Base-by-base conservation (phyloP, 2,113 vertebrate species). In the Calyptommatus sinebrachiatus region DNA sequence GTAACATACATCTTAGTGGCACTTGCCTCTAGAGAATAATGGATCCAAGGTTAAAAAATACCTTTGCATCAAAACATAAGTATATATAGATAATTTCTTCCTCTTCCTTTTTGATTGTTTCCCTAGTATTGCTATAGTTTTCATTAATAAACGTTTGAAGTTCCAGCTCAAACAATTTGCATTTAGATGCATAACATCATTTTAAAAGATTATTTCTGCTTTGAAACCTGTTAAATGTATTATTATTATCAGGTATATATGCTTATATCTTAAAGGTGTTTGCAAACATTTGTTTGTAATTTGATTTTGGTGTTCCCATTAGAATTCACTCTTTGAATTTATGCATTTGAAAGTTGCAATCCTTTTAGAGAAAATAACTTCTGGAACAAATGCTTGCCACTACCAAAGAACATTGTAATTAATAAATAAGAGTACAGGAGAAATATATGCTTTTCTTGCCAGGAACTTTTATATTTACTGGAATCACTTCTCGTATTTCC, bases 111-210 rank as follows among this genome's bases (percentile, higher is more conserved):
- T 18, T 57, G 14, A 16, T 57, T 57, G 53, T 82, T 60, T 86
- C 85, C 75, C 24, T 28, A 65, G 66, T 8, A 73, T 14, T 77
- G 5, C 26, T 57, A 76, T 10, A 83, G 62, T 79, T 81, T 85
- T 84, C 86, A 74, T 67, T 78, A 86, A 67, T 72, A 48, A 24
- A 11, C 69, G 35, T n/a, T 53, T 71, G 7, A 87, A 79, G 12
- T 81, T 88, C 57, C 87, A 73, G 70, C 50, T 82, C 16, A 73
- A 84, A 85, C 24, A 86, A 84, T 85, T 86, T 88, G 16, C 73
- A 87, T 88, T 89, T 80, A 86, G 81, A 83, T 83, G n/a, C 50
- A 28, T 79, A 78, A 69, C 71, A 77, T 85, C 83, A 69, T 90
- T 86, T 83, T 87, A 77, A 77, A 28, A 88, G 53, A 57, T 57